Conservation (phyloP, 1,140 invertebrate species). For the Atta colombica region DNA sequence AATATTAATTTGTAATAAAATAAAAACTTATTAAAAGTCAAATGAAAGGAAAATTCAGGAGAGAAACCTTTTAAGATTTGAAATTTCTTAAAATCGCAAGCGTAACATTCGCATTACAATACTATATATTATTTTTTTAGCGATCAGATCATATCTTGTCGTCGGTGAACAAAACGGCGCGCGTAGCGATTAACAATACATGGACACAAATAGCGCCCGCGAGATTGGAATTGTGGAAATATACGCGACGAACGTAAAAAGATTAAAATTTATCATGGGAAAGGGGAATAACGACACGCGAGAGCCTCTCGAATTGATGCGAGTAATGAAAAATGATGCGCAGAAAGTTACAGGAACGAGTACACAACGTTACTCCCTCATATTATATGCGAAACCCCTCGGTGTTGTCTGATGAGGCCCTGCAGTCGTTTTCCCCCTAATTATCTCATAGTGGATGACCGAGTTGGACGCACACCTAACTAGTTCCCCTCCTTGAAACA, state of each 20-base stretch:
- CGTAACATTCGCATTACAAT: background rate
- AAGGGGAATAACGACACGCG: background rate
- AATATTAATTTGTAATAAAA: background rate
- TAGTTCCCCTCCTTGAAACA: constrained; percentile 39
- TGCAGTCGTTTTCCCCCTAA: constrained; percentile 36
- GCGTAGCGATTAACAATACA: background rate
- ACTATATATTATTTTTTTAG: background rate
- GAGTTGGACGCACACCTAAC: constrained; percentile 14
- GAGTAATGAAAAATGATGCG: constrained; percentile 1
- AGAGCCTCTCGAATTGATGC: constrained; percentile 5
- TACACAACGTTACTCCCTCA: background rate
- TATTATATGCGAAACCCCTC: constrained; percentile 16
- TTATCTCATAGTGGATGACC: constrained; percentile 62
- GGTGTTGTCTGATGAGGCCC: constrained; percentile 12
- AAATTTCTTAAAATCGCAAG: background rate
- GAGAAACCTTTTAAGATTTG: background rate
- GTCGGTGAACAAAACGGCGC: background rate
- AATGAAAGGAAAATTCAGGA: background rate
- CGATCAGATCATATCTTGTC: constrained; percentile 11
- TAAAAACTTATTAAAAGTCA: background rate
- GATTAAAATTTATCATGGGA: constrained; percentile 31
- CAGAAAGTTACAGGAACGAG: constrained; percentile 11
- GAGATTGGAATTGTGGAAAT: constrained; percentile 12
- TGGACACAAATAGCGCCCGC: background rate
- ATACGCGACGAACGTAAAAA: background rate